Base-by-base conservation (phyloP, 2,797 vertebrate species). In the Triplophysa bombifrons region DNA sequence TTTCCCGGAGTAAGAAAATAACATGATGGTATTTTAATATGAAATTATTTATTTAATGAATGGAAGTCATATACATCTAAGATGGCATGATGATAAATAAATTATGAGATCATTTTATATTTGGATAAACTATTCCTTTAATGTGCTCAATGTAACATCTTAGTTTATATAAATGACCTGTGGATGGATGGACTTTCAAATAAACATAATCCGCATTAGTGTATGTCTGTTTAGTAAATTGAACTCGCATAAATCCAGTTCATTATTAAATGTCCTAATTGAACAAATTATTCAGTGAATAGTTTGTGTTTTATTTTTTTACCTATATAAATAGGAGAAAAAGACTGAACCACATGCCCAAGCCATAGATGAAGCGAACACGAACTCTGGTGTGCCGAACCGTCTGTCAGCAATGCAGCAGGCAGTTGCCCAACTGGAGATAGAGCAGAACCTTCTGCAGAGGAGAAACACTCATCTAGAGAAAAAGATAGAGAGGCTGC, bases 321-420 rank as follows among this genome's bases (percentile, higher is more conserved):
- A 19, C 2, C 20, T 58, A 2, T 83, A 67, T 1, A 38, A 51
- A 22, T 61, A 70, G 44, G 60, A 73, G 1, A 44, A 58, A 25
- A 34, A 56, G 5, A 3, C 48, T 69, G 44, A 60, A 60, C 53
- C 41, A 27, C 56, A 66, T 10, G 34, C 50, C 20, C 50, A 69
- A 66, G 48, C 30, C 1, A 4, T 22, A 11, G 13, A 55, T 72
- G 76, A 55, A 50, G 44, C 20, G 38, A 51, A 71, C 2, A 50
- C 44, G 20, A 55, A 60, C 46, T 65, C 34, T 0, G 58, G 48
- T 27, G 34, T 65, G 7, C 61, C 7, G 34, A 81, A 83, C 60
- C 82, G 92, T 11, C 82, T 94, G 53, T 2, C 22, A 4, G 78
- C 86, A 8, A 87, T 93, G 60, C 92, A 93, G 78, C 81, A 16